Base-by-base conservation (phyloP, 2,113 vertebrate species). In the Manacus vitellinus region DNA sequence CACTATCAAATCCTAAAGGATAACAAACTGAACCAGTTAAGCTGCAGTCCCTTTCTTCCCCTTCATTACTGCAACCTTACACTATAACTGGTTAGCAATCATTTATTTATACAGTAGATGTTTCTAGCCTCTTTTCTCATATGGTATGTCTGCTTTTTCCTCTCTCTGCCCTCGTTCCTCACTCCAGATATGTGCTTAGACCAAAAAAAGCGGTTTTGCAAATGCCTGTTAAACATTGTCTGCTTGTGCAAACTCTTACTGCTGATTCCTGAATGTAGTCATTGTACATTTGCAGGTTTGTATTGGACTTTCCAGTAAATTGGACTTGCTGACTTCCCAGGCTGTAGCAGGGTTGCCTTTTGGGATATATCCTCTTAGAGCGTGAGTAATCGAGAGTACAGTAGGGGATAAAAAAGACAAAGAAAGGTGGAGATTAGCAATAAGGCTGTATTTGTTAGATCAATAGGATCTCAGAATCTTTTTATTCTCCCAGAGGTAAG, bases 21-120 rank as follows among this genome's bases (percentile, higher is more conserved):
- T 95, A 79, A 86, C 65, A 75, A 89, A 78, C 63, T 27, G 67
- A 82, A n/a, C 79, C 68, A 78, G 65, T 77, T 96, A 80, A 78
- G 55, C 35, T 66, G 41, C 63, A 33, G 17, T 94, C 61, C 35
- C 39, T 79, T 90, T 89, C 76, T 92, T 88, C 28, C 37, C 39
- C 67, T 66, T 59, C 39, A 8, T 84, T 92, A 52, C 59, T 81
- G 51, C 56, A 54, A 52, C 20, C 6, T 30, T 85, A 13, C 39
- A 39, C 55, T 85, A 39, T 28, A 63, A 44, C 51, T 92, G 51
- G 44, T 74, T 88, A 55, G 46, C 30, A 70, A 72, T 82, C 14
- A 43, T 89, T 89, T 90, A 39, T 89, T 76, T 73, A 75, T 56
- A 30, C 30, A 46, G 18, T 72, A 74, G 66, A 58, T 39, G 39